Percentiles rank a stretch among this genome's conserved stretches.
These are phyloP conservation scores for Lordiphosa collinella DNA, from an alignment of 1,140 invertebrate genomes.

Conservation along the genomic window DNA sequence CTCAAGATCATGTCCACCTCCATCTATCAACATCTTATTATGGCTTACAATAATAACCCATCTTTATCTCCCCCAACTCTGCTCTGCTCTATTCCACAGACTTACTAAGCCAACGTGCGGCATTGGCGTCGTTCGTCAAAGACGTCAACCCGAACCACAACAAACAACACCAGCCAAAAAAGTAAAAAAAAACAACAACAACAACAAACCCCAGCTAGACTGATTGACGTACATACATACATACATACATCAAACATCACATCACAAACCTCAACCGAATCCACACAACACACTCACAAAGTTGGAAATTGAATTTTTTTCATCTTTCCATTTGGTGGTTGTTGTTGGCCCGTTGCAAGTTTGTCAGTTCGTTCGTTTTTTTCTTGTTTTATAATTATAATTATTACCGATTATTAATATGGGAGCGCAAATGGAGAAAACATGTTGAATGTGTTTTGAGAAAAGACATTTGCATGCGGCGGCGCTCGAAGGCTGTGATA, in stretches of 20 bases:
- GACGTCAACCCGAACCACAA: slow-evolving; percentile 33
- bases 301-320: slow-evolving; percentile 28
- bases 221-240: slow-evolving; percentile 63
- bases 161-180: slow-evolving; percentile 53
- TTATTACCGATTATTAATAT: slow-evolving; percentile 74
- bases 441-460: slow-evolving; percentile 73
- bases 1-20: not conserved
- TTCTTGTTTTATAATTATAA: slow-evolving; percentile 45
- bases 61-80: slow-evolving; percentile 22
- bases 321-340: slow-evolving; percentile 20
- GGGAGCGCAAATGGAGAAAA: slow-evolving; percentile 74
- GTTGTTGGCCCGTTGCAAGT: slow-evolving; percentile 24
- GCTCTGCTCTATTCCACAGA: slow-evolving; percentile 32
- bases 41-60: slow-evolving; percentile 29
- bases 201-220: slow-evolving; percentile 58
- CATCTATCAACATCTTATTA: slow-evolving; percentile 19
- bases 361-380: slow-evolving; percentile 16
- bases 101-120: slow-evolving; percentile 52
- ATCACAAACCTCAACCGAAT: slow-evolving; percentile 2
- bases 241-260: slow-evolving; percentile 20
- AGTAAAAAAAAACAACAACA: slow-evolving; percentile 2
- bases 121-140: slow-evolving; percentile 33
- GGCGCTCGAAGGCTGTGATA: slow-evolving; percentile 75
- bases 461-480: slow-evolving; percentile 73
- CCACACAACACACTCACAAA: slow-evolving; percentile 10